phyloP scores from a whole-genome alignment of 2,888 invertebrate species.

The Catocala sponsa region DNA sequence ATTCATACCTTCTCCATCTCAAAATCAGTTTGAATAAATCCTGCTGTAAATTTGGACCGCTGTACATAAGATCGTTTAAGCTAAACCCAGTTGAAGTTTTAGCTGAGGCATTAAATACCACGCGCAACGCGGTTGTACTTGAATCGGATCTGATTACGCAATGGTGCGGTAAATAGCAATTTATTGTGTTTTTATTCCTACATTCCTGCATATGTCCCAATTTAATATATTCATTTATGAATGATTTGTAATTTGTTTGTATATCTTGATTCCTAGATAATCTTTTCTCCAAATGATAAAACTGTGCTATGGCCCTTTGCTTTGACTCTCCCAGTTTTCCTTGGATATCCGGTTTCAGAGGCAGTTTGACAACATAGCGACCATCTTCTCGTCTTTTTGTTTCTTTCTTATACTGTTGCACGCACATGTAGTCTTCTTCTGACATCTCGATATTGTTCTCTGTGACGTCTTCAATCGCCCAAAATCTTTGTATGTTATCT shows the following conservation, averaged over 20 bases:
- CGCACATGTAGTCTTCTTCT: constrained; percentile 11
- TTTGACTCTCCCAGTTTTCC: constrained; percentile 10
- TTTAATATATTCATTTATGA: constrained; percentile 10
- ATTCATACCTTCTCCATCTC: constrained; percentile 26
- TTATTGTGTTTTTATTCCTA: neutral
- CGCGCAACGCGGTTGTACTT: constrained; percentile 8
- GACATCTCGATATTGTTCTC: neutral
- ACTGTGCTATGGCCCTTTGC: constrained; percentile 3
- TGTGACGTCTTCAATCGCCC: constrained; percentile 14
- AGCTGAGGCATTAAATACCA: constrained; percentile 10
- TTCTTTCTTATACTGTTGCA: constrained; percentile 5
- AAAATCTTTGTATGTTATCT: constrained; percentile 7
- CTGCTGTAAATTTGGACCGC: constrained; percentile 31
- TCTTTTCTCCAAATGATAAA: constrained; percentile 8
- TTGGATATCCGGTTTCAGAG: constrained; percentile 4
- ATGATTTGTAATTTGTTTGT: constrained; percentile 4
- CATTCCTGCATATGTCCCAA: constrained; percentile 5
- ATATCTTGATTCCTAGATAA: neutral
- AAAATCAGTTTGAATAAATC: constrained; percentile 29
- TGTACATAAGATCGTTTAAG: constrained; percentile 20
- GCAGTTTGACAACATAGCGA: constrained; percentile 7
- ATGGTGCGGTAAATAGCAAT: constrained; percentile 10
- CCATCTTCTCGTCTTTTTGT: constrained; percentile 6
- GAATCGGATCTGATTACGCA: constrained; percentile 6
- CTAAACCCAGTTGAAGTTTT: constrained; percentile 4